phyloP scores from a whole-genome alignment of 2,797 vertebrate genomes.

The Hyperoplus immaculatus region DNA sequence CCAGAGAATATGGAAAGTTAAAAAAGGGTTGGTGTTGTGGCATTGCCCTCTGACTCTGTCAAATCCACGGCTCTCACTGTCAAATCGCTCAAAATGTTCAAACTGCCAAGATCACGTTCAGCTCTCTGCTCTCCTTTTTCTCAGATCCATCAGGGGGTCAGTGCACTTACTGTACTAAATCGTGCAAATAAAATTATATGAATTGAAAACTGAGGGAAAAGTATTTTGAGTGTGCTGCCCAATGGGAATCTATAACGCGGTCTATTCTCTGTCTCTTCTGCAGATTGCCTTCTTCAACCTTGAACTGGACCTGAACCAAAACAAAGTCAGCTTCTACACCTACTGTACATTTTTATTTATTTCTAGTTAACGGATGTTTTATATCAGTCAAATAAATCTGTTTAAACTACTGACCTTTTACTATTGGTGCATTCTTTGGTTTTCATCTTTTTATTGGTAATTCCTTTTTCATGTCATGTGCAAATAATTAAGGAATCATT shows the following conservation, averaged over 20 bases:
- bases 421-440: constrained; percentile 3
- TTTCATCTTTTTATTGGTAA: background rate
- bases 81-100: constrained; percentile 53
- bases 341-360: constrained; percentile 74
- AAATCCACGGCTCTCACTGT: constrained; percentile 56
- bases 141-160: constrained; percentile 14
- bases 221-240: constrained; percentile 5
- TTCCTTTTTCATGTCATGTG: background rate
- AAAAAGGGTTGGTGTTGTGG: constrained; percentile 69
- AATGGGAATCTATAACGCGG: constrained; percentile 2
- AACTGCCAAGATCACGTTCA: constrained; percentile 45
- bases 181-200: background rate
- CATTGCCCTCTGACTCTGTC: constrained; percentile 64
- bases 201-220: constrained; percentile 8
- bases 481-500: background rate
- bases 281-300: constrained; percentile 75
- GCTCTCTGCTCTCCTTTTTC: constrained; percentile 26
- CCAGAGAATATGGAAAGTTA: constrained; percentile 81
- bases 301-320: constrained; percentile 63
- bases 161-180: background rate
- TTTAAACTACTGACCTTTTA: constrained; percentile 20
- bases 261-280: constrained; percentile 50
- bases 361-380: constrained; percentile 68
- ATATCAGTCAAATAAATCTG: constrained; percentile 67
- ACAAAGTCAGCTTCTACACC: constrained; percentile 41